A percentile compares a stretch with the other conserved stretches of the same genome.
These are phyloP conservation scores for Steinernema scapterisci DNA, from an alignment of 2,888 invertebrate genomes.

Conservation along the genomic window DNA sequence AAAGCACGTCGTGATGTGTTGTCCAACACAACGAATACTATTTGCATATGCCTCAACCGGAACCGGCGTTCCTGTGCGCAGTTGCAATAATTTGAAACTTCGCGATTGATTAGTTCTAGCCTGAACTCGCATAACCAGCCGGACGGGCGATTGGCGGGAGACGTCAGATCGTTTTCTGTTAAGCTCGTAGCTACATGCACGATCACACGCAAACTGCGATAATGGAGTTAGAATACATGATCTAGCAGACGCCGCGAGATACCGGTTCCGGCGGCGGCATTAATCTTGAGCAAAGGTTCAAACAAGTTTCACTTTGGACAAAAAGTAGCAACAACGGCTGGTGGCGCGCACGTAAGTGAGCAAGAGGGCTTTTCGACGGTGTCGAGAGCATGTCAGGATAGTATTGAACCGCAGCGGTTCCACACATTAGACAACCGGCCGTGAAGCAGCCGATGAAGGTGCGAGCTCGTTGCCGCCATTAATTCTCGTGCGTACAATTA, in stretches of 20 bases:
- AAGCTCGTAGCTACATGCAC: background rate
- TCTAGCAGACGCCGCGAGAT: background rate
- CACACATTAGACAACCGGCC: slow-evolving; percentile 29
- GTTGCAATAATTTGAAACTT: slow-evolving; percentile 2
- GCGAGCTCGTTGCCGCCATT: slow-evolving; percentile 26
- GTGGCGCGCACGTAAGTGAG: too few species aligned
- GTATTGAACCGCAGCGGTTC: slow-evolving; percentile 5
- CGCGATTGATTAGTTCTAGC: too few species aligned
- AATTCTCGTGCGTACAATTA: slow-evolving; percentile 32
- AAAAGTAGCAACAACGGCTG: background rate
- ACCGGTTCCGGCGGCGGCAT: background rate
- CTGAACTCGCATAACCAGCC: background rate
- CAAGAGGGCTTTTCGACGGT: too few species aligned
- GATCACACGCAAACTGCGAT: background rate
- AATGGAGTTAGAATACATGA: background rate
- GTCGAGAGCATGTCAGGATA: too few species aligned
- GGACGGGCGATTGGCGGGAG: background rate
- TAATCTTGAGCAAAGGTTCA: slow-evolving; percentile 11
- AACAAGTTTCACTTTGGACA: slow-evolving; percentile 14
- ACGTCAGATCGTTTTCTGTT: too few species aligned
- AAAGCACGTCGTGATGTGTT: slow-evolving; percentile 13
- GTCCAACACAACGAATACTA: background rate
- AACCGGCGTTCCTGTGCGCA: background rate
- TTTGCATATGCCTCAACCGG: background rate
- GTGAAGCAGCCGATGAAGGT: slow-evolving; percentile 19